Evolutionary conservation across 2,113 vertebrate genomes (phyloP), one percentile per base, ranked within the genome.

Genomic region (Ptyas mucosa): DNA sequence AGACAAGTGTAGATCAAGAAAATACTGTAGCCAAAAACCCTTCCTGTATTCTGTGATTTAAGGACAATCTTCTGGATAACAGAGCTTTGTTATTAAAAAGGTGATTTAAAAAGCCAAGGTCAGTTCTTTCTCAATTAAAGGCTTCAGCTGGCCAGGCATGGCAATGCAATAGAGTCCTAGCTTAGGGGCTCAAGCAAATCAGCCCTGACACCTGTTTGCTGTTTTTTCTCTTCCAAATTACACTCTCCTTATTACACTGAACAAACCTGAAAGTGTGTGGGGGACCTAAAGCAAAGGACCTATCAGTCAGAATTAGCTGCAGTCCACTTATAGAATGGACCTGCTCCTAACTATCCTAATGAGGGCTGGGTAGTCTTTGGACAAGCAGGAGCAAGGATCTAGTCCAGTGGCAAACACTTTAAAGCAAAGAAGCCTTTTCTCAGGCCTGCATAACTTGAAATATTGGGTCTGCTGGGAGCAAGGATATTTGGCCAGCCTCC

Each of bases 21-120:
- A 92, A 34, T 94, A 92, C 46, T 93, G 91, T 93, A 94, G 87
- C 94, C 8, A 85, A 81, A 64, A 86, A n/a, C 43, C 94, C 86
- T 23, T 89, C 94, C 91, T 53, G 69, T 34, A 26, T 85, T n/a
- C 18, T 14, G 26, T 34, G 6, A 14, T 8, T 43, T 21, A 54
- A 54, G 8, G 39, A 43, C 58, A 15, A 52, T 34, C 43, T 64
- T 64, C 51, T 64, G 10, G 12, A 43, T 26, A 81, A 39, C 34
- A 43, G 34, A 81, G 34, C 20, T 81, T 81, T 81, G 8, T 43
- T 81, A 81, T 81, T 21, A 43, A 81, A 81, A 81, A 81, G 15
- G 69, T 9, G 75, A 21, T 43, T 39, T 3, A 39, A 39, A 81
- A 39, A 10, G 75, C 34, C 34, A 43, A 43, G 34, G 1, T 43